Conservation (phyloP, 1,140 invertebrate species). For the Euglossa dilemma region DNA sequence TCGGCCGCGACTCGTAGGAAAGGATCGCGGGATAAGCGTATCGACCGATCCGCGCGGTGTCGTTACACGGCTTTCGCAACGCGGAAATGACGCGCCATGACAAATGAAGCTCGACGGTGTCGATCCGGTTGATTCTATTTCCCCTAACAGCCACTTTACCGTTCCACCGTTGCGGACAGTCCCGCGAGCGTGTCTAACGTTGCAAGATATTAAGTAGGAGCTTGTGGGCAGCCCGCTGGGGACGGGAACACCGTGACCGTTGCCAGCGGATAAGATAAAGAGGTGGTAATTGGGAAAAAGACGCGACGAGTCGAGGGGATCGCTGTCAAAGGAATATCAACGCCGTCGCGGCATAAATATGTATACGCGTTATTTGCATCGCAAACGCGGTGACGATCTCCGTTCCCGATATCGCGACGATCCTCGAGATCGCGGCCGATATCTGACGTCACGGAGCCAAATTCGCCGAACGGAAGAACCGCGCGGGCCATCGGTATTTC, state of each 20-base stretch:
- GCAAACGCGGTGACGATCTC: constrained; percentile 38
- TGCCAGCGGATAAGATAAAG: background rate
- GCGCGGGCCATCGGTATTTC: background rate
- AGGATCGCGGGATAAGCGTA: background rate
- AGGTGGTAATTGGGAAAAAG: constrained; percentile 2
- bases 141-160: background rate
- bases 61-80: constrained; percentile 9
- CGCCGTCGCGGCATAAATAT: constrained; percentile 46
- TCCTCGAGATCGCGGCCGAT: background rate
- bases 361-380: constrained; percentile 57
- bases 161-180: background rate
- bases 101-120: background rate
- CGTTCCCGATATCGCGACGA: constrained; percentile 1
- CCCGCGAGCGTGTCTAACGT: background rate
- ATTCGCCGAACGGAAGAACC: background rate
- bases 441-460: background rate
- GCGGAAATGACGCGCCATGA: background rate
- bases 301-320: background rate
- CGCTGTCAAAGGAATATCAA: constrained; percentile 36
- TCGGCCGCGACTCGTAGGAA: background rate
- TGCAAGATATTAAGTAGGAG: background rate
- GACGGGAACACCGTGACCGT: background rate
- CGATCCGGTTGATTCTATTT: background rate
- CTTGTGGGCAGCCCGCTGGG: background rate
- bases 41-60: background rate